Conservation (phyloP, 2,888 invertebrate species). For the Autographa pulchrina region DNA sequence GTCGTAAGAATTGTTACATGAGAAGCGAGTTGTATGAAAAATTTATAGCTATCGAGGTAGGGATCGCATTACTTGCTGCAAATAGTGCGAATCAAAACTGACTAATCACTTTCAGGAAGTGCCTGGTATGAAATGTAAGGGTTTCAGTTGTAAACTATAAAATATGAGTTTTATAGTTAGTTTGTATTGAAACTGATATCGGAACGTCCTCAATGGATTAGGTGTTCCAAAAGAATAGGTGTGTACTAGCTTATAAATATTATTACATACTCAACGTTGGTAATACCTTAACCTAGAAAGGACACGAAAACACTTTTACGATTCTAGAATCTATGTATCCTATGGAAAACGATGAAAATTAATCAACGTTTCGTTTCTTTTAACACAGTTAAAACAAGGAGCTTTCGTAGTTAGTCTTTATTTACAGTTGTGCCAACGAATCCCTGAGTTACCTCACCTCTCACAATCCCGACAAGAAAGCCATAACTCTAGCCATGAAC, state of each 20-base stretch:
- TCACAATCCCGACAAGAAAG: slow-evolving; percentile 23
- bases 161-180: neutral
- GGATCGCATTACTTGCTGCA: slow-evolving; percentile 63
- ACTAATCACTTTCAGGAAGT: slow-evolving; percentile 26
- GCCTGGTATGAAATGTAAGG: slow-evolving; percentile 1
- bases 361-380: too few species aligned
- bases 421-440: slow-evolving; percentile 13
- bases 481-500: slow-evolving; percentile 15
- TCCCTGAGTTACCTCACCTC: slow-evolving; percentile 10
- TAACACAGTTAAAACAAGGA: too few species aligned
- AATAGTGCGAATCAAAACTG: slow-evolving; percentile 60
- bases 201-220: too few species aligned
- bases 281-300: neutral
- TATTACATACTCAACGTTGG: neutral
- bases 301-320: neutral
- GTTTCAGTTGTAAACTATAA: neutral
- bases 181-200: too few species aligned
- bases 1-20: slow-evolving; percentile 79
- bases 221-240: too few species aligned
- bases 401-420: neutral
- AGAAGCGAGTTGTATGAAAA: slow-evolving; percentile 74
- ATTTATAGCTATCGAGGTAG: slow-evolving; percentile 69
- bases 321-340: neutral
- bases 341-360: too few species aligned
- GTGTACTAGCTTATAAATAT: too few species aligned